A percentile compares a stretch with the other conserved stretches of the same genome.
Conservation (phyloP, 1,140 invertebrate species). For the Tetramorium alpestre region DNA sequence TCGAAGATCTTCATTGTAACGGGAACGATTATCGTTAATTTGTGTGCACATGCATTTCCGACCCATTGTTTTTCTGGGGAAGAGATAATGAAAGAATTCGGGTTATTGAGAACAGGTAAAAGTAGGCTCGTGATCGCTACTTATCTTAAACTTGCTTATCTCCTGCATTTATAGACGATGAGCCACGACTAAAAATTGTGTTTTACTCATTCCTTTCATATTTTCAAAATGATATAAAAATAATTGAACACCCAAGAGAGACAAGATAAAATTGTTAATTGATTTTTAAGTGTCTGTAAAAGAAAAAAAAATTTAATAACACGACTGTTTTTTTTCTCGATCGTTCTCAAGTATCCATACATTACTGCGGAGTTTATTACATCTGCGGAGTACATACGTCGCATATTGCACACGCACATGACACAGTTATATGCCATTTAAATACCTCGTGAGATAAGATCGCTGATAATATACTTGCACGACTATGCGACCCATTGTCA, state of each 20-base stretch:
- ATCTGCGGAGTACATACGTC: background rate
- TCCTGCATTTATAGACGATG: background rate
- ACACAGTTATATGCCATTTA: slow-evolving; percentile 25
- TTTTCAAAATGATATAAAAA: background rate
- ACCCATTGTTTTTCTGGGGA: background rate
- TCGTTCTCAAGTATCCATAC: background rate
- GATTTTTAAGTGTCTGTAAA: background rate
- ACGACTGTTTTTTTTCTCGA: background rate
- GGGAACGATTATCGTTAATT: slow-evolving; percentile 8
- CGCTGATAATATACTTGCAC: slow-evolving; percentile 32
- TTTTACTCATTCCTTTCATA: background rate
- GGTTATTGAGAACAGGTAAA: background rate
- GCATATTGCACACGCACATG: background rate
- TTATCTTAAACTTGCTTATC: background rate
- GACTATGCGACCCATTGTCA: slow-evolving; percentile 6
- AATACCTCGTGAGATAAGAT: slow-evolving; percentile 46
- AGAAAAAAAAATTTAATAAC: background rate
- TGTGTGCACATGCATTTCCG: background rate
- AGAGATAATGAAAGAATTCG: slow-evolving; percentile 14
- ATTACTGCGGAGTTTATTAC: background rate
- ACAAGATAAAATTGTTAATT: background rate
- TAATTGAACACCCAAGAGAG: background rate
- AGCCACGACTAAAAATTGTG: background rate
- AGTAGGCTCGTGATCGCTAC: background rate
- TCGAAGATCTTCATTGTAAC: slow-evolving; percentile 6